Percentiles rank a stretch among this genome's conserved stretches.
phyloP scores from a whole-genome alignment of 2,888 invertebrate species.

The Vannuccia rotundouncinata region DNA sequence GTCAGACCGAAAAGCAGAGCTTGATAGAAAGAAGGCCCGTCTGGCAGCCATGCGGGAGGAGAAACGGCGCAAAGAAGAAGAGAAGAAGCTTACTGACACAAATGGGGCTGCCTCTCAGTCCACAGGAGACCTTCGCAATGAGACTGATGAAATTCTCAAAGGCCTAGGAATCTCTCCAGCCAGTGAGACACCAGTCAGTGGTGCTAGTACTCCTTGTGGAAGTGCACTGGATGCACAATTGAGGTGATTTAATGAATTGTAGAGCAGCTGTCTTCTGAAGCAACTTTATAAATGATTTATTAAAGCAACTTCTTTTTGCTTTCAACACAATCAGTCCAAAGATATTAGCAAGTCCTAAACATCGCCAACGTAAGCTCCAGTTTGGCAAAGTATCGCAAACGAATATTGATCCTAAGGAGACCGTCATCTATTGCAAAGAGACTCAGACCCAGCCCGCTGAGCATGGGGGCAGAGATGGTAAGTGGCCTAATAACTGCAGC shows the following conservation, averaged over 20 bases:
- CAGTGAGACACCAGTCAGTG: neutral
- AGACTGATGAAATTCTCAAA: slow-evolving; percentile 50
- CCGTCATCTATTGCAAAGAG: slow-evolving; percentile 84
- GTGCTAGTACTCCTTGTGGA: neutral
- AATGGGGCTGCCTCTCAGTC: neutral
- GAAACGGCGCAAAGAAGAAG: slow-evolving; percentile 52
- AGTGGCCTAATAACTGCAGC: slow-evolving; percentile 42
- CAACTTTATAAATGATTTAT: too few relatives aligned
- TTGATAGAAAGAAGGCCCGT: slow-evolving; percentile 55
- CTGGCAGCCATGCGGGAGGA: slow-evolving; percentile 55
- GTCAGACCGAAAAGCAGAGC: slow-evolving; percentile 51
- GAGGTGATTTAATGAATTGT: too few relatives aligned
- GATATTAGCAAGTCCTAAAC: neutral
- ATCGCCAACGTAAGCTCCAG: slow-evolving; percentile 43
- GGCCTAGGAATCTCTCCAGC: slow-evolving; percentile 47
- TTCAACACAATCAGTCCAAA: slow-evolving; percentile 33
- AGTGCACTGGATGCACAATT: neutral
- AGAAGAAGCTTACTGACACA: slow-evolving; percentile 41
- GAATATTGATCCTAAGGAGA: slow-evolving; percentile 87
- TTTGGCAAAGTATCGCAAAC: slow-evolving; percentile 54
- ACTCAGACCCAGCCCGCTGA: slow-evolving; percentile 69
- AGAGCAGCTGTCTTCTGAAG: too few relatives aligned
- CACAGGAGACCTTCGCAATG: slow-evolving; percentile 42
- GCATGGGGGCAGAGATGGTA: slow-evolving; percentile 53
- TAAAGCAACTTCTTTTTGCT: too few relatives aligned